A percentile compares a stretch with the other conserved stretches of the same genome.
phyloP scores from a whole-genome alignment of 2,113 vertebrate genomes.

The Sinocyclocheilus anshuiensis region DNA sequence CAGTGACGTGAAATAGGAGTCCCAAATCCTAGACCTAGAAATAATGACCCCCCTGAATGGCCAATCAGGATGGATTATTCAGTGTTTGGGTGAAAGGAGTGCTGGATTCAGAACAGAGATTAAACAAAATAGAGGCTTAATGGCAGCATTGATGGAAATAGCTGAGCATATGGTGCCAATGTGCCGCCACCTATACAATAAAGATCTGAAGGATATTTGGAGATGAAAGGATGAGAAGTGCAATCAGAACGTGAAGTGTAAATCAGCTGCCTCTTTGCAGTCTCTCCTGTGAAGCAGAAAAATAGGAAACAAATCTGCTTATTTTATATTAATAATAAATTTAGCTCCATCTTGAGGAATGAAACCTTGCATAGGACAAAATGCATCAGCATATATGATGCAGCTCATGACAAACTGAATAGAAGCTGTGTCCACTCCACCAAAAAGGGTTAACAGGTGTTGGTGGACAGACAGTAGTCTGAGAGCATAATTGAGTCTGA shows the following conservation, averaged over 20 bases:
- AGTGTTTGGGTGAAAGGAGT: constrained; percentile 50
- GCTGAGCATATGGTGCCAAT: constrained; percentile 37
- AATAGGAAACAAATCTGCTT: not conserved
- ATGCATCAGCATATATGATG: constrained; percentile 2
- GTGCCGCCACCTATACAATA: constrained; percentile 3
- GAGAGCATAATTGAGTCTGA: constrained; percentile 79
- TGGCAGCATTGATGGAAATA: constrained; percentile 32
- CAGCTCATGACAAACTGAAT: not conserved
- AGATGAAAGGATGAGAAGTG: constrained; percentile 37
- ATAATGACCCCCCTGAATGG: constrained; percentile 30
- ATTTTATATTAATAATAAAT: not conserved
- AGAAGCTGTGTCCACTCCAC: constrained; percentile 47
- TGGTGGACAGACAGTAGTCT: constrained; percentile 79
- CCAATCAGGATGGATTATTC: constrained; percentile 43
- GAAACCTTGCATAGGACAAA: not conserved
- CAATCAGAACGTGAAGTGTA: constrained; percentile 21
- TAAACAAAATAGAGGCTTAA: constrained; percentile 50
- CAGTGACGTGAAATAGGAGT: constrained; percentile 29
- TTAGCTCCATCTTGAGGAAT: not conserved
- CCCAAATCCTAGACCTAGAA: constrained; percentile 29
- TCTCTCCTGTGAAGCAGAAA: not conserved
- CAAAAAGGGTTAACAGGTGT: constrained; percentile 78
- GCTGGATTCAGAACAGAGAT: constrained; percentile 42
- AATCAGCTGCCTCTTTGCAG: not conserved
- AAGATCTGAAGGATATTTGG: constrained; percentile 29